Conservation (phyloP, 2,797 vertebrate genomes). For the Craterocephalus amniculus region DNA sequence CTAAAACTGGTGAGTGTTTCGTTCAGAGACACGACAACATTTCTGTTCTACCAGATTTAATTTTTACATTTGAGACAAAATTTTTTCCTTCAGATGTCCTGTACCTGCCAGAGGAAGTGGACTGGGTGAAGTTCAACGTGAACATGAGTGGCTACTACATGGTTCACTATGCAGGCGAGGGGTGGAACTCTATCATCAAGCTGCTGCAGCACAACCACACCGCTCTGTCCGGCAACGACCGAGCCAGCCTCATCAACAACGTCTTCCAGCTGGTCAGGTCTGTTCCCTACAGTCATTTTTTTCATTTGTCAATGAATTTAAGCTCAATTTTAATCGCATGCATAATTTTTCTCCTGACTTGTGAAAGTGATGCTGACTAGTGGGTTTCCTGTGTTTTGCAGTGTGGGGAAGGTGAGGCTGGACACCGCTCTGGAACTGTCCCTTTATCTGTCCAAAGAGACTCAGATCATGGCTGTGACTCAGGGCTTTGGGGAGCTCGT, state of each 20-base stretch:
- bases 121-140: conserved; percentile 95
- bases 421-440: conserved; percentile 91
- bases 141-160: conserved; percentile 94
- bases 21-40: not conserved
- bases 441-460: conserved; percentile 89
- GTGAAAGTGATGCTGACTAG: not conserved
- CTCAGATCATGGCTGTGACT: conserved; percentile 87
- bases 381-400: conserved; percentile 49
- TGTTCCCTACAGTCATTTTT: conserved; percentile 11
- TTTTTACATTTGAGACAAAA: no score
- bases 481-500: conserved; percentile 89
- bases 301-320: not conserved
- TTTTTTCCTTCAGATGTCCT: conserved; percentile 80
- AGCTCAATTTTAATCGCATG: not conserved
- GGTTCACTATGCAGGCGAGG: conserved; percentile 88
- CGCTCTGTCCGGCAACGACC: conserved; percentile 87
- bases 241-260: conserved; percentile 90
- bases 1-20: conserved; percentile 83
- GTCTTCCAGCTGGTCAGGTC: conserved; percentile 93
- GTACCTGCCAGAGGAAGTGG: conserved; percentile 86
- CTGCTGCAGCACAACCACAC: conserved; percentile 86
- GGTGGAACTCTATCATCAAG: conserved; percentile 86
- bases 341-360: no score
- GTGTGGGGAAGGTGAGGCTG: conserved; percentile 85
- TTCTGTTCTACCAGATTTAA: no score